Conservation (phyloP, 2,888 invertebrate species). For the Holacanthella duospinosa region DNA sequence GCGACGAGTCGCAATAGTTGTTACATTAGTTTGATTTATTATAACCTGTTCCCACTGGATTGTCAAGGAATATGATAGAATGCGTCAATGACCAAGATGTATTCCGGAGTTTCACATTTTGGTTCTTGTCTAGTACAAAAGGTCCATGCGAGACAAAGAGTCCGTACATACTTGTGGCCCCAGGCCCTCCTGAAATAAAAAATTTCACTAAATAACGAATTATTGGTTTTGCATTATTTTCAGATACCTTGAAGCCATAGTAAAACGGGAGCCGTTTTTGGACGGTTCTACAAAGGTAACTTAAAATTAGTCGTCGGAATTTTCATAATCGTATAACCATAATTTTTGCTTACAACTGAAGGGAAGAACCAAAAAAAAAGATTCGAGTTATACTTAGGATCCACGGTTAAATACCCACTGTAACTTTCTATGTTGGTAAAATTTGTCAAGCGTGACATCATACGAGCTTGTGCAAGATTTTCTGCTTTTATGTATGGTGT, state of each 20-base stretch:
- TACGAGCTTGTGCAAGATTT: neutral
- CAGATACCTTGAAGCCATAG: neutral
- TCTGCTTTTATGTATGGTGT: neutral
- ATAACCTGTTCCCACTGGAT: neutral
- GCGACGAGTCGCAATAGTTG: too few relatives aligned
- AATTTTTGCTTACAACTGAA: too few relatives aligned
- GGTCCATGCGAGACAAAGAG: neutral
- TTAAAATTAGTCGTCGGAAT: too few relatives aligned
- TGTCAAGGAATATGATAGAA: neutral
- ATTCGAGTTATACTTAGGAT: neutral
- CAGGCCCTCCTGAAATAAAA: neutral
- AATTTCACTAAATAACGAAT: too few relatives aligned
- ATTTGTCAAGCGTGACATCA: neutral
- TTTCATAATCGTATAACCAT: too few relatives aligned
- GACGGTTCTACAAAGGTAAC: neutral
- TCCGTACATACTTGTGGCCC: neutral
- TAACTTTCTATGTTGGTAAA: neutral
- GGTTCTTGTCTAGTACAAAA: neutral
- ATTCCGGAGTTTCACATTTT: neutral
- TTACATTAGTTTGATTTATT: too few relatives aligned
- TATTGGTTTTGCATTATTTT: too few relatives aligned
- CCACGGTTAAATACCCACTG: neutral
- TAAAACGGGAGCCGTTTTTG: neutral
- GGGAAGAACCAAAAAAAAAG: conserved; percentile 2
- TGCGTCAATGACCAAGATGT: neutral